Base-by-base conservation (phyloP, 2,888 invertebrate genomes). In the Leucophenga montana region DNA sequence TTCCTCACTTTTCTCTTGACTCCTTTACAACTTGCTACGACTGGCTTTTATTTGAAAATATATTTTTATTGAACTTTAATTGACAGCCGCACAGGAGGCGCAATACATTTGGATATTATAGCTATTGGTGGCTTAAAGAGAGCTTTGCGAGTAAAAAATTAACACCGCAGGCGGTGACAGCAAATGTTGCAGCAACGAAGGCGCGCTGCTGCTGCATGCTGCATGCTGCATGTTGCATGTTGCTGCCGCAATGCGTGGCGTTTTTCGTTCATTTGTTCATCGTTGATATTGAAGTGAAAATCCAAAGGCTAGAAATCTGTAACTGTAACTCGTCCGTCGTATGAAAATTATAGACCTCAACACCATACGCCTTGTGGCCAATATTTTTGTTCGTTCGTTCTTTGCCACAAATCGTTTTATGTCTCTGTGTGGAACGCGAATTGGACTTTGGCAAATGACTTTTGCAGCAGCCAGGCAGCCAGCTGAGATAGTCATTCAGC, bases 321-420 rank as follows among this genome's bases (percentile, higher is more conserved):
- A 81, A 83, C 81, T 81, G 78, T 76, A 77, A 76, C 76, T 78
- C 39, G 39, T 39, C 39, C 39, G 39, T 39, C 9, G 62, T 64
- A 64, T 64, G 46, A 64, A 64, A 64, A 64, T 64, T 64, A 64
- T 61, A 61, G 61, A 44, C 44, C 33, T 27, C 46, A 22, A 14
- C 20, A 20, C 46, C 48, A 64, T 48, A 46, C 13, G 62, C 62
- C 68, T 44, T 59, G 33, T 78, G 74, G 76, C 54, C 76, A 83
- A 80, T 83, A 78, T 80, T 79, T 79, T 81, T 72, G 73, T 81
- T 75, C 75, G 81, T 78, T 73, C 76, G 44, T 66, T 11, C 39
- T 65, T 69, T 46, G 69, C 71, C 66, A 66, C 71, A 31, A 62
- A 62, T 61, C 53, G 62, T 61, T 64, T 33, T 59, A 44, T 48